Base-by-base conservation (phyloP, 2,888 invertebrate genomes). In the Cryptophagus acutangulus region DNA sequence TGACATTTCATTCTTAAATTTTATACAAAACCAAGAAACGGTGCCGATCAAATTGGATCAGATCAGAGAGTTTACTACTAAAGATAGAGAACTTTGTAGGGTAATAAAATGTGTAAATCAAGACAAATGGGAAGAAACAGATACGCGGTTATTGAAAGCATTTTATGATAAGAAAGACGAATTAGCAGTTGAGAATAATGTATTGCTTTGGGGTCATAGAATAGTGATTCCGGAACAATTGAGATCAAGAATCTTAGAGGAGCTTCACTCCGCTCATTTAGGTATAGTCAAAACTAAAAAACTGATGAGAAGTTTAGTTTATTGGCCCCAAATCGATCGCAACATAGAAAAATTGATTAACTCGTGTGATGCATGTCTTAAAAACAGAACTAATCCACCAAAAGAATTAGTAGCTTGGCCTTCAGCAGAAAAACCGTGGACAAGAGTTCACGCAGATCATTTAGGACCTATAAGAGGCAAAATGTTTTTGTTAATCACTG, bases 231-330 rank as follows among this genome's bases (percentile, higher is more conserved):
- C 43, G 9, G 10, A 13, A 15, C 34, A 30, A 5, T 20, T 43
- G 13, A 34, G 30, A 25, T 15, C 26, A 28, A 9, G 17, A 12
- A 10, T 41, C 14, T 28, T 43, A 18, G 31, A 42, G 3, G 36
- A 12, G 28, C 17, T 1, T 50, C 53, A 18, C 40, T 55, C 3
- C 46, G 46, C 16, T 57, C 62, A 8, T 33, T 64, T 38, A 8
- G 41, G 41, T 10, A 31, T 41, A 9, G 12, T 20, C n/a, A 37
- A 28, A 14, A 30, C 29, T 24, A 41, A 41, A 28, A 6, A 17
- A 17, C 5, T 24, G n/a, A 37, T 37, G 3, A 17, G 41, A 29
- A 38, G 37, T 6, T 15, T 25, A 25, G 17, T 41, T 12, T 41
- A 15, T 9, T 41, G 41, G 37, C 36, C 36, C 5, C 18, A 18